Conservation (phyloP, 2,113 vertebrate species). For the Benitochromis conjunctus region DNA sequence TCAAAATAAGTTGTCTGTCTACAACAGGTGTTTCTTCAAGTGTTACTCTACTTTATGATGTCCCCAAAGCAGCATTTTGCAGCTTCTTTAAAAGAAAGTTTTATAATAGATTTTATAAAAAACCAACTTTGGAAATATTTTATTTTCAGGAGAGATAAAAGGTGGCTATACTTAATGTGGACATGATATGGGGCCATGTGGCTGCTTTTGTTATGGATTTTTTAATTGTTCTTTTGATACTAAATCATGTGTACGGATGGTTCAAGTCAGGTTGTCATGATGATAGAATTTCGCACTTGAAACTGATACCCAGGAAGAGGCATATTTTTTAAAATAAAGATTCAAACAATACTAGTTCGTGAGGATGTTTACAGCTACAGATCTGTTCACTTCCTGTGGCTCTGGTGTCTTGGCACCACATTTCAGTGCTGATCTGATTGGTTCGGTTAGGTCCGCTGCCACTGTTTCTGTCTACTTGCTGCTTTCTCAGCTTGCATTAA, state of each 20-base stretch:
- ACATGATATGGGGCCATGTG: background rate
- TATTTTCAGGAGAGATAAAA: background rate
- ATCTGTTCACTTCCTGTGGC: background rate
- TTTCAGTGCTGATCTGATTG: background rate
- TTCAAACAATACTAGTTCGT: background rate
- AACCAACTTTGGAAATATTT: background rate
- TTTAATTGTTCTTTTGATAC: background rate
- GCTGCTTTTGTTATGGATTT: background rate
- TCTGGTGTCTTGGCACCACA: background rate
- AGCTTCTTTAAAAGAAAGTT: background rate
- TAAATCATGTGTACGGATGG: background rate
- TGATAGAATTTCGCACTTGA: background rate
- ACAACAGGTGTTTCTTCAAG: background rate
- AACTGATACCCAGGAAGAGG: background rate
- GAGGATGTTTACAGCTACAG: fast-evolving
- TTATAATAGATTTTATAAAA: background rate
- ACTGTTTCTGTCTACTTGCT: background rate
- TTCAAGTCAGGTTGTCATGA: fast-evolving
- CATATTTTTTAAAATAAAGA: background rate
- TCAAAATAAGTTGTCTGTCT: background rate
- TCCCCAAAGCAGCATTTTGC: background rate
- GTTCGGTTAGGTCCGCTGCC: fast-evolving
- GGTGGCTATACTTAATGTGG: background rate
- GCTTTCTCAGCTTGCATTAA: fast-evolving
- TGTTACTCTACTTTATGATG: background rate